Evolutionary conservation across 2,888 invertebrate genomes (phyloP), one percentile per base, ranked within the genome.

Genomic region (Lacanobia wlatinum): DNA sequence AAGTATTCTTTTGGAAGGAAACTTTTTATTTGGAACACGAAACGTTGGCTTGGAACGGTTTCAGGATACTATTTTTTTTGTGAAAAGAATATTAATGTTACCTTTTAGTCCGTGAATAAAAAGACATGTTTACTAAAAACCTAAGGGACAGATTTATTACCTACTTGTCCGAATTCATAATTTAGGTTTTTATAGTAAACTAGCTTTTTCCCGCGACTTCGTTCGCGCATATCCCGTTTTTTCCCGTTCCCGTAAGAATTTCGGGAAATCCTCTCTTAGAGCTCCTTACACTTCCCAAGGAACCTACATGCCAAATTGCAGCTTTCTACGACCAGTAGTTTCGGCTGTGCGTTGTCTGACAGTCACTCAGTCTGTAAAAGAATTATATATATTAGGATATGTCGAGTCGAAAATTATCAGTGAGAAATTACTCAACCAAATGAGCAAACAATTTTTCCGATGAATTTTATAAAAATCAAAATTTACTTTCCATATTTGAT

Each of bases 1-100:
- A 38, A 81, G 66, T 81, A 78, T 81, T 81, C 60, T 56, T 76
- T 28, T 52, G 59, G 18, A 76, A 56, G 62, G 48, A 79, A 81
- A 80, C 69, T 74, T 78, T 73, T 78, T 80, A 73, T 82, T 82
- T 79, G 62, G 63, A 59, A 71, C 65, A 64, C 46, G 66, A 65
- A 65, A 50, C 23, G 63, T 62, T 53, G 34, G 28, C 38, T 59
- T 53, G 21, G 14, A 72, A 64, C 8, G 38, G 28, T 73, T 79
- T 60, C 16, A 21, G 28, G 28, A 72, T 55, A 64, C 16, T 38
- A 21, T 21, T 40, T 70, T 62, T 59, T 21, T 8, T 12, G 21
- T 18, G 21, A 52, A 70, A 6, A 28, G n/a, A 53, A 50, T 62
- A 62, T 61, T 65, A 48, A 53, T 65, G 28, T n/a, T 23, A 5